phyloP scores from a whole-genome alignment of 2,888 invertebrate genomes.

The Tenodera sinensis region DNA sequence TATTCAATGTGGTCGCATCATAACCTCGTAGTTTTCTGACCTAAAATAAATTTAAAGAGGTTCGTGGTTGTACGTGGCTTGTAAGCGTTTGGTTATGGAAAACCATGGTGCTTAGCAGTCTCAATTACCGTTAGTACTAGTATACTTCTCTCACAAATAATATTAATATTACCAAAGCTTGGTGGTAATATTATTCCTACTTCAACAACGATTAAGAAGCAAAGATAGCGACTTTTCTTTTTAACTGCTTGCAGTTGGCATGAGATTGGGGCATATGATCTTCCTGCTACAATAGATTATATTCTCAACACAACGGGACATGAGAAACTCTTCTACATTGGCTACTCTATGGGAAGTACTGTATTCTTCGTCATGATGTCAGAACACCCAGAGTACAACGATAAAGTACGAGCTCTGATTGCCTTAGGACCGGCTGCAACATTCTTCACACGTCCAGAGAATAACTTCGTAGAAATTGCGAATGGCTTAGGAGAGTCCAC shows the following conservation, averaged over 20 bases:
- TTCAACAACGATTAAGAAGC: neutral
- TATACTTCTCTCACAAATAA: too few species aligned
- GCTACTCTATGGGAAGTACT: conserved; percentile 17
- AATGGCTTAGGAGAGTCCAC: neutral
- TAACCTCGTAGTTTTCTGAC: too few species aligned
- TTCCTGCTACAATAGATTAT: conserved; percentile 4
- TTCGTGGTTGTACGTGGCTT: too few species aligned
- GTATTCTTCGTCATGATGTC: conserved; percentile 18
- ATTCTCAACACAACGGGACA: neutral
- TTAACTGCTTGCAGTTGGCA: conserved; percentile 6
- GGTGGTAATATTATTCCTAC: neutral
- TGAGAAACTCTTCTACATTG: conserved; percentile 12
- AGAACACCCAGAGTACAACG: conserved; percentile 6
- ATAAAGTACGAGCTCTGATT: neutral
- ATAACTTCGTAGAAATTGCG: neutral
- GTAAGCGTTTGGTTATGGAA: too few species aligned
- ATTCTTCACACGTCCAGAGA: neutral
- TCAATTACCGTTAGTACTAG: too few species aligned
- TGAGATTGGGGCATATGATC: conserved; percentile 10
- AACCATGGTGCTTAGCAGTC: too few species aligned
- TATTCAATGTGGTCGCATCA: too few species aligned
- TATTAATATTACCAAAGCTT: too few species aligned
- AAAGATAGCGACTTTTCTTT: neutral
- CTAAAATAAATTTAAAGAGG: too few species aligned
- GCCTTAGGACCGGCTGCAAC: conserved; percentile 1